Evolutionary conservation across 2,888 invertebrate genomes (phyloP).

Genomic region (Bimastos eiseni): DNA sequence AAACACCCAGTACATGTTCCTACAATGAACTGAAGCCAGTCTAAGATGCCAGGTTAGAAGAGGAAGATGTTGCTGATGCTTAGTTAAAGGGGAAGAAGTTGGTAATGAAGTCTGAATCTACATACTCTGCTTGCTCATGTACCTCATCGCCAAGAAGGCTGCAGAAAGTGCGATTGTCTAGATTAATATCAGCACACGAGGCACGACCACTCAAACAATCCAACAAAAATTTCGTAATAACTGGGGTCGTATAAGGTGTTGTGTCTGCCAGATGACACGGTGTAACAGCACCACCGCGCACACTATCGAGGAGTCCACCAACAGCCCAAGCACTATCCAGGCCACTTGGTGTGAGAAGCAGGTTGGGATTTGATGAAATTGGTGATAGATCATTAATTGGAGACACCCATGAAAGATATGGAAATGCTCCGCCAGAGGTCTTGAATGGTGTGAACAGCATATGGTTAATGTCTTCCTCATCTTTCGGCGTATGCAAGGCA

Average conservation of each 20-base stretch:
- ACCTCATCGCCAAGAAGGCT: not conserved
- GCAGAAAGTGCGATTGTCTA: constrained; percentile 2
- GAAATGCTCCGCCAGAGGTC: not conserved
- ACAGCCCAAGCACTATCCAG: not conserved
- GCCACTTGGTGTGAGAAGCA: not conserved
- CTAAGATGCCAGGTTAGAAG: not conserved
- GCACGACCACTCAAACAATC: not conserved
- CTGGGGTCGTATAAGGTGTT: not conserved
- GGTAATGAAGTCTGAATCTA: not conserved
- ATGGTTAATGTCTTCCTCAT: constrained; percentile 25
- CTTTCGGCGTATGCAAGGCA: not conserved
- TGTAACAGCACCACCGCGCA: not conserved
- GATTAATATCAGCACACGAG: constrained; percentile 9
- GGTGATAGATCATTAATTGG: not conserved
- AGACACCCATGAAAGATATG: not conserved
- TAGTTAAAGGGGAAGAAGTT: not conserved
- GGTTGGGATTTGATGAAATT: not conserved
- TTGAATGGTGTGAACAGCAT: constrained; percentile 29
- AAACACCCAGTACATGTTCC: not conserved
- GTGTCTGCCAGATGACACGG: not conserved
- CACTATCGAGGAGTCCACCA: not conserved
- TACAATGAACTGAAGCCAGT: not conserved
- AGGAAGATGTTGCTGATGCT: not conserved
- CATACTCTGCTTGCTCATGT: not conserved
- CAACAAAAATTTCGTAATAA: not conserved